Base-by-base conservation (phyloP, 2,888 invertebrate genomes). In the Drosophila colorata region DNA sequence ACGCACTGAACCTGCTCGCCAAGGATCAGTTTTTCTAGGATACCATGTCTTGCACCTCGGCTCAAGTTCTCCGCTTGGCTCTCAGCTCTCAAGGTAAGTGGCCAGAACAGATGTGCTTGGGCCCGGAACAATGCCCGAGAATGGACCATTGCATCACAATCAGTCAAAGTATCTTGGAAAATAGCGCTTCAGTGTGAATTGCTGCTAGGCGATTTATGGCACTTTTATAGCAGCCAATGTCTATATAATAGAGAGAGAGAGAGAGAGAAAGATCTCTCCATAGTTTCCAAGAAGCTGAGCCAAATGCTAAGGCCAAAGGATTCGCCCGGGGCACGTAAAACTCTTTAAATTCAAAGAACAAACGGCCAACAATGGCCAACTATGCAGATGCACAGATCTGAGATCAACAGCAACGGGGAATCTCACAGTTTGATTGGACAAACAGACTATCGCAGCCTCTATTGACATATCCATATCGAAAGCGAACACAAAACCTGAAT, bases 131-230 rank as follows among this genome's bases (percentile, higher is more conserved):
- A 58, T 37, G 38, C 20, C 38, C 14, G 41, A 55, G 40, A 16
- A 6, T 46, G 14, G 31, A 35, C 52, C 67, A 78, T 80, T 82
- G 71, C 78, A 73, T 61, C 73, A 85, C 53, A 69, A 70, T 68
- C 53, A 59, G 57, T 52, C 56, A 53, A 69, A 64, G 69, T 20
- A 55, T 76, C 53, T 55, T 38, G 37, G 60, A 63, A 80, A 66
- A 69, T 84, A 78, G 69, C 85, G 77, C 69, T 49, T 58, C 38
- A 69, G 75, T 85, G 84, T 79, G 85, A 84, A 84, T 81, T 70
- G 55, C 57, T 44, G 35, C 25, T 52, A 49, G 31, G 53, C 44
- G 51, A 87, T 75, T 85, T 85, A 84, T 75, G 74, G 61, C 47
- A 33, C 40, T 53, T 78, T 78, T 71, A 78, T 78, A 48, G 41